A percentile compares a stretch with the other conserved stretches of the same genome.
These are phyloP conservation scores for Pollicipes pollicipes DNA, from an alignment of 1,140 invertebrate genomes.

Conservation along the genomic window DNA sequence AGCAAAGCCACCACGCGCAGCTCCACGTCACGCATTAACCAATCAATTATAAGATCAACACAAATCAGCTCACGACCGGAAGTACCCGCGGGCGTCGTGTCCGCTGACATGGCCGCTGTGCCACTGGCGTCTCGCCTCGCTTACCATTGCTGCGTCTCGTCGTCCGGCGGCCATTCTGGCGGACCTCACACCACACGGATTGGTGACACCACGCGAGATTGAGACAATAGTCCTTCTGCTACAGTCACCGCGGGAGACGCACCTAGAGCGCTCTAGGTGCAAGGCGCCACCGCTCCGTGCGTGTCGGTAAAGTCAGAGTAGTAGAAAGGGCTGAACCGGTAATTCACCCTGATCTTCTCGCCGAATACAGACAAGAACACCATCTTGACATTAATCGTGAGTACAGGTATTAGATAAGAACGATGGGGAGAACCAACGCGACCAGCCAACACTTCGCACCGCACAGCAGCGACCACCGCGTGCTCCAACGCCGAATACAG, in stretches of 20 bases:
- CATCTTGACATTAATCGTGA: conserved; percentile 5
- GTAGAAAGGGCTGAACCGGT: conserved; percentile 31
- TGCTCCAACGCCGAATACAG: neutral
- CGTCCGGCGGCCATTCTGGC: neutral
- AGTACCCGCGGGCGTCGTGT: no score
- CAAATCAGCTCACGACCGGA: no score
- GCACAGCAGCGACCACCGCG: neutral
- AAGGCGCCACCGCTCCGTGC: conserved; percentile 14
- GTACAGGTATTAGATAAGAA: neutral
- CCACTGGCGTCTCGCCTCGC: no score
- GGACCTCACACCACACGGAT: neutral
- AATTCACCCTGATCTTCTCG: conserved; percentile 4
- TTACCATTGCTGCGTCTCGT: neutral
- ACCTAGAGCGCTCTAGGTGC: conserved; percentile 9
- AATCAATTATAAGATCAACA: no score
- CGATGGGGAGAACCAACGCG: neutral
- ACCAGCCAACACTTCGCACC: neutral
- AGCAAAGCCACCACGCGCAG: no score
- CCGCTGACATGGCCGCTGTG: no score
- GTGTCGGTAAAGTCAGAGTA: conserved; percentile 37
- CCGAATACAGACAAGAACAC: conserved; percentile 7
- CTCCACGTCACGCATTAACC: no score
- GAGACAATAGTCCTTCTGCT: conserved; percentile 5
- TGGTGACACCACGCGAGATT: neutral
- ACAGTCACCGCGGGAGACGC: conserved; percentile 10